Evolutionary conservation across 2,888 invertebrate species (phyloP).

Genomic region (Synergus itoensis): DNA sequence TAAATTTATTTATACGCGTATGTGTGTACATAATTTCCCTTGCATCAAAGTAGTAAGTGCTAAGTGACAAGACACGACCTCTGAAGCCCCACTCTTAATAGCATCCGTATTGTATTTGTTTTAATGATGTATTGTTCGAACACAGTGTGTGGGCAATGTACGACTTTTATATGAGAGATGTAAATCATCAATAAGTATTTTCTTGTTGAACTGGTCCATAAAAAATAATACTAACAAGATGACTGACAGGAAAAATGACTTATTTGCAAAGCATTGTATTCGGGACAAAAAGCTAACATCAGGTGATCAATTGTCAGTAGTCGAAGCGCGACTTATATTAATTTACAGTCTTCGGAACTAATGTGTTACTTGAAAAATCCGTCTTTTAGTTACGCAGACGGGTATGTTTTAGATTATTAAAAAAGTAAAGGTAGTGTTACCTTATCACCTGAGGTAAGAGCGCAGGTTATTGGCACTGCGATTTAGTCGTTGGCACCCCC

Average conservation of each 20-base stretch:
- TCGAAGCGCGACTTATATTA: not conserved
- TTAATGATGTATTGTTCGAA: conserved; percentile 38
- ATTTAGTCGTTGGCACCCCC: no score
- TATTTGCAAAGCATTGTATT: not conserved
- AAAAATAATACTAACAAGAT: conserved; percentile 33
- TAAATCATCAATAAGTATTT: conserved; percentile 39
- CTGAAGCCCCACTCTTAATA: conserved; percentile 7
- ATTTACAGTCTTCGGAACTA: not conserved
- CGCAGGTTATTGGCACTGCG: no score
- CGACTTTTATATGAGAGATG: conserved; percentile 24
- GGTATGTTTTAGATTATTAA: not conserved
- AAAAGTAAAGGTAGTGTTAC: not conserved
- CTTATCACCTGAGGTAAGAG: not conserved
- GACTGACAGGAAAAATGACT: conserved; percentile 6
- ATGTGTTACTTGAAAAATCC: not conserved
- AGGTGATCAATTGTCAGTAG: not conserved
- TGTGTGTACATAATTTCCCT: not conserved
- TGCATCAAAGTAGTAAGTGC: conserved; percentile 1
- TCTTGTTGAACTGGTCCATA: conserved; percentile 27
- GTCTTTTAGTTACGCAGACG: not conserved
- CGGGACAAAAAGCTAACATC: not conserved
- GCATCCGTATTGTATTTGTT: conserved; percentile 37
- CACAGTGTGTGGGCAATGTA: conserved; percentile 25
- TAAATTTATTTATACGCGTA: not conserved
- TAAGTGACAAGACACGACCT: conserved; percentile 10